Base-by-base conservation (phyloP, 2,797 vertebrate genomes). In the Coilia nasus region DNA sequence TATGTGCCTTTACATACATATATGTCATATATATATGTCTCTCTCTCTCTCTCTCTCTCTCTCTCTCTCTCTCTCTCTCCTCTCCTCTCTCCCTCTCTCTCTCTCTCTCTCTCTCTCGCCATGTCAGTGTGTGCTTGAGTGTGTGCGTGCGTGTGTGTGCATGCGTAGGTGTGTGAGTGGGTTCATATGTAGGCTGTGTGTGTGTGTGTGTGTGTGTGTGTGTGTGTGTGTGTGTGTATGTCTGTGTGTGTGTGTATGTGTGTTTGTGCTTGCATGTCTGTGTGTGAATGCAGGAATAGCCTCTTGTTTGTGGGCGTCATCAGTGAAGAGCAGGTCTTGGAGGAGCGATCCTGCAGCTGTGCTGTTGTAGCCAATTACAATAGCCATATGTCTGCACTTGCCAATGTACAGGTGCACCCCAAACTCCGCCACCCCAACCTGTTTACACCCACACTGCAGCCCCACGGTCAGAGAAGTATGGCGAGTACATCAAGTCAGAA, bases 311-410 rank as follows among this genome's bases (percentile, higher is more conserved):
- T 87, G 90, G 90, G 89, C 88, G 90, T 93, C 93, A 95, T 94
- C 93, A 94, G 92, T 91, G 90, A 91, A 92, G 93, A 92, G 93
- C 93, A 93, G 90, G 93, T 93, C 93, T 89, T 91, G 91, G 93
- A 92, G 91, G 90, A 87, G 88, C 92, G 91, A 17, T 93, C 93
- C 92, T 95, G 93, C 95, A 96, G 95, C 94, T 96, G 95, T 96
- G 95, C 94, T 95, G 93, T 94, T 95, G 93, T 94, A 93, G 90
- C 94, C 95, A 96, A 96, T 96, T 96, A 96, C 93, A 93, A 92
- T 86, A 90, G 93, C 94, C 96, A 96, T 95, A 96, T 96, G 95
- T 93, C 89, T 87, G 78, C 81, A 87, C 85, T 56, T 71, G 41
- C 64, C 46, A 82, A 54, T 64, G 17, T 84, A 85, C 89, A 90